These are phyloP conservation scores for Chloropsis cyanopogon DNA, from an alignment of 2,113 vertebrate species.

Conservation along the genomic window DNA sequence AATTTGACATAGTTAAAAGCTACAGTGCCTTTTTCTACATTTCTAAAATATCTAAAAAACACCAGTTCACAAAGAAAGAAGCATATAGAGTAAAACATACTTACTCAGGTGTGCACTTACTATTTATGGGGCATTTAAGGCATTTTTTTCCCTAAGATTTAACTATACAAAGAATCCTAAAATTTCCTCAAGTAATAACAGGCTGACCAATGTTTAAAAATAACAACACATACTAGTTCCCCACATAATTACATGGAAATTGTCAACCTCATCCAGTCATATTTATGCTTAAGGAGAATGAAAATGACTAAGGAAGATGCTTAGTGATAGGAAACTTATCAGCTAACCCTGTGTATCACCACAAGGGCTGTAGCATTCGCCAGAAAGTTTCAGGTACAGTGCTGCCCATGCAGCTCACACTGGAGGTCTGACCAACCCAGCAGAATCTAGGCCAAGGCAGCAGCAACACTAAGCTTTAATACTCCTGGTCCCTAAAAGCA, in stretches of 20 bases:
- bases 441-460: background rate
- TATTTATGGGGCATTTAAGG: background rate
- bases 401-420: background rate
- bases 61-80: background rate
- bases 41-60: background rate
- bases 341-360: background rate
- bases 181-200: background rate
- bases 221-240: background rate
- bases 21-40: background rate
- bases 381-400: background rate
- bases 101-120: background rate
- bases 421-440: background rate
- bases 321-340: background rate
- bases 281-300: background rate
- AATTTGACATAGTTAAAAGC: background rate
- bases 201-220: background rate
- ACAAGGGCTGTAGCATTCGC: fast-evolving
- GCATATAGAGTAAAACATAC: background rate
- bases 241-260: background rate
- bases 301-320: background rate
- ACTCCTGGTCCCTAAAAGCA: background rate
- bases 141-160: background rate
- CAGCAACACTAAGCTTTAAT: background rate
- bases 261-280: background rate
- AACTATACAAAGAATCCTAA: background rate